Conservation (phyloP, 2,797 vertebrate species). For the Sparus aurata region DNA sequence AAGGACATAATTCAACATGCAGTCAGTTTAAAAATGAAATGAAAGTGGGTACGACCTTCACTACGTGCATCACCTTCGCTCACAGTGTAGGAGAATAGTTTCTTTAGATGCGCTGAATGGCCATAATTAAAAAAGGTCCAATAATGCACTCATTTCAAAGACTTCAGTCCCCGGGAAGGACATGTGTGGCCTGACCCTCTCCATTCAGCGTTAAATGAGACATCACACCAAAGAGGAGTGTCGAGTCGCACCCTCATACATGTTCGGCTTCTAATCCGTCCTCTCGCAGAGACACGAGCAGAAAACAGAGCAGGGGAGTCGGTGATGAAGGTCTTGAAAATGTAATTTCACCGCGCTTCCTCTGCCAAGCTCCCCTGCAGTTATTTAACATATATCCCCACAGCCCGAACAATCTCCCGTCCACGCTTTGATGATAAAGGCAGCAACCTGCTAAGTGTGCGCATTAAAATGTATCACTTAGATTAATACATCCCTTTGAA, state of each 20-base stretch:
- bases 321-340: constrained; percentile 77
- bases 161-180: constrained; percentile 28
- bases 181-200: constrained; percentile 23
- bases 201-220: constrained; percentile 60
- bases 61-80: constrained; percentile 5
- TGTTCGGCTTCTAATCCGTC: constrained; percentile 66
- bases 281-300: constrained; percentile 47
- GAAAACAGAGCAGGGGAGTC: constrained; percentile 65
- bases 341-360: constrained; percentile 73
- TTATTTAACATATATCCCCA: constrained; percentile 81
- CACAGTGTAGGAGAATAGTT: constrained; percentile 14
- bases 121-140: constrained; percentile 24
- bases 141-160: constrained; percentile 14
- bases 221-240: constrained; percentile 61
- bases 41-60: constrained; percentile 37
- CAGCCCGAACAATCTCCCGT: constrained; percentile 65
- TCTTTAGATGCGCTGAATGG: constrained; percentile 34
- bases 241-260: constrained; percentile 52
- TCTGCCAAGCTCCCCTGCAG: constrained; percentile 72
- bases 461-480: constrained; percentile 85
- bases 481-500: constrained; percentile 86
- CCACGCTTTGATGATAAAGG: constrained; percentile 83
- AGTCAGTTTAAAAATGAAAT: constrained; percentile 20
- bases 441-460: constrained; percentile 79
- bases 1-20: neutral